phyloP scores from a whole-genome alignment of 2,888 invertebrate species.

The Tethea ocularis region DNA sequence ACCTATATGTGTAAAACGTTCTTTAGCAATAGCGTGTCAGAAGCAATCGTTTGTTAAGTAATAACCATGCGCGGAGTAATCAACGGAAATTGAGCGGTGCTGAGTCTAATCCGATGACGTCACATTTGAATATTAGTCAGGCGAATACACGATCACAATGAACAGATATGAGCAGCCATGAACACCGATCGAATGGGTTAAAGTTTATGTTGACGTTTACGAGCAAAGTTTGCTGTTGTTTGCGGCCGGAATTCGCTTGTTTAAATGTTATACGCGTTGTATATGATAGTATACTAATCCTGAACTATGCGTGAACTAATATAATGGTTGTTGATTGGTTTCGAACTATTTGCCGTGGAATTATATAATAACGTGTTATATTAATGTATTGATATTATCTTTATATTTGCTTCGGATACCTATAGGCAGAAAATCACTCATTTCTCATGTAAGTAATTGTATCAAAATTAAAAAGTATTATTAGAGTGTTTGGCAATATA shows the following conservation, averaged over 20 bases:
- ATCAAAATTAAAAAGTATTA: too few species aligned
- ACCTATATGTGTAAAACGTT: constrained; percentile 22
- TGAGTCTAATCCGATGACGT: constrained; percentile 49
- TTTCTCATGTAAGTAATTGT: too few species aligned
- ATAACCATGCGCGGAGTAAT: constrained; percentile 30
- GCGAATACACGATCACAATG: constrained; percentile 40
- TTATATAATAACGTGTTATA: constrained; percentile 2
- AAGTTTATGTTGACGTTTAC: constrained; percentile 46
- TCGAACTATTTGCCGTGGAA: constrained; percentile 17
- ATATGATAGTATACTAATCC: constrained; percentile 28
- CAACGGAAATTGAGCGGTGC: constrained; percentile 41
- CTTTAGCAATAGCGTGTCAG: constrained; percentile 7
- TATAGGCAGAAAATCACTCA: too few species aligned
- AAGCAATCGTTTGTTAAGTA: constrained; percentile 9
- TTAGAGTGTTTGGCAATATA: too few species aligned
- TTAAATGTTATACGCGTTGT: constrained; percentile 26
- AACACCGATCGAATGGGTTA: constrained; percentile 21
- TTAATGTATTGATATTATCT: too few species aligned
- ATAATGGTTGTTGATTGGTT: constrained; percentile 2
- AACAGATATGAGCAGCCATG: constrained; percentile 22
- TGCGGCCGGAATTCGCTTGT: constrained; percentile 37
- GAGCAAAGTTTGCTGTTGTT: constrained; percentile 42
- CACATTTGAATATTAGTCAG: constrained; percentile 53
- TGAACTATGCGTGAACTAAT: constrained; percentile 12
- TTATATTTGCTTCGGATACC: too few species aligned